Conservation (phyloP, 2,888 invertebrate genomes). For the Chaetoderma sp. region DNA sequence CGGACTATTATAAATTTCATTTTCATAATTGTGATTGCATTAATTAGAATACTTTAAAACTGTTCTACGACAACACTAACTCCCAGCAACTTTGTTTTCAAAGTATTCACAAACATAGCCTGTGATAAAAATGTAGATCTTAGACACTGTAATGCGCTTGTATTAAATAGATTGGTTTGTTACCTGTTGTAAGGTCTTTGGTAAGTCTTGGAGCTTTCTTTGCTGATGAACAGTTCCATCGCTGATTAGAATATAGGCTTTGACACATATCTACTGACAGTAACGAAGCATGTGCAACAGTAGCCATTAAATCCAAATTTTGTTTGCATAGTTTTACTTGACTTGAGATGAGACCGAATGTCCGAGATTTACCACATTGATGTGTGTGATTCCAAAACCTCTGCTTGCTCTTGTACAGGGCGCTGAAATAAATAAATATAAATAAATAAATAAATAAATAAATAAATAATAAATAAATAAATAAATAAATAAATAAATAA, state of each 20-base stretch:
- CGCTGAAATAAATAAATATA: slow-evolving; percentile 48
- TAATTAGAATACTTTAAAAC: no score
- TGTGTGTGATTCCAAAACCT: slow-evolving; percentile 56
- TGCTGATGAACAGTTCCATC: slow-evolving; percentile 88
- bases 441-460: no score
- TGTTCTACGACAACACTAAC: no score
- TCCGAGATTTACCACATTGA: slow-evolving; percentile 56
- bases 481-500: no score
- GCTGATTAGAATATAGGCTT: slow-evolving; percentile 78
- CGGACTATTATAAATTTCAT: no score
- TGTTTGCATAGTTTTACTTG: slow-evolving; percentile 60
- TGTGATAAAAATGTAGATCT: no score
- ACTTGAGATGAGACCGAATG: slow-evolving; percentile 48
- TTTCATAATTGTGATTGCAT: no score
- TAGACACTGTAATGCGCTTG: no score
- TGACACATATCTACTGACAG: slow-evolving; percentile 77
- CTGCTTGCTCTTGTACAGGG: slow-evolving; percentile 55
- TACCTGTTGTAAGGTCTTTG: slow-evolving; percentile 84
- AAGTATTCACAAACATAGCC: no score
- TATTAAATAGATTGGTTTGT: no score
- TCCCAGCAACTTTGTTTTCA: no score
- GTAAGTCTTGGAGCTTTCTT: slow-evolving; percentile 79
- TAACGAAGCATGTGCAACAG: slow-evolving; percentile 81
- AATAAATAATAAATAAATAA: no score
- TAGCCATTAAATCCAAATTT: slow-evolving; percentile 75